Percentiles rank a stretch among this genome's conserved stretches.
Evolutionary conservation across 2,113 vertebrate species (phyloP).

Genomic region (Calyptommatus sinebrachiatus): DNA sequence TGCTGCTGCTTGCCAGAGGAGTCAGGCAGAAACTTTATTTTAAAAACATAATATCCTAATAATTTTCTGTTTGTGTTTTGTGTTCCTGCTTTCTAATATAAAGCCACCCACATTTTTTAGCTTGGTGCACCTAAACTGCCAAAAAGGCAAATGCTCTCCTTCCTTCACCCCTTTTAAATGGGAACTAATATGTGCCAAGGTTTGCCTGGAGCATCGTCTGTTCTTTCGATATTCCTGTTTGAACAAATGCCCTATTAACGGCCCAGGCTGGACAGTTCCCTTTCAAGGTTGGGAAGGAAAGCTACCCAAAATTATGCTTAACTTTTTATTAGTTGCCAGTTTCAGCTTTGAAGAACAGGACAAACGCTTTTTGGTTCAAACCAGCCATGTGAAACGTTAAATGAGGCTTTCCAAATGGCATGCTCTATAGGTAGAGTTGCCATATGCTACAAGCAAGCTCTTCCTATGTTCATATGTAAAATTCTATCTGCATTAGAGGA

Average conservation of each 20-base stretch:
- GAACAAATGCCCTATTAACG: conserved; percentile 36
- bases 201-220: conserved; percentile 27
- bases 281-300: conserved; percentile 39
- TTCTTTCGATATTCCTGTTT: conserved; percentile 32
- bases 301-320: conserved; percentile 28
- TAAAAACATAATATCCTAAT: neutral
- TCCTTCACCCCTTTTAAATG: neutral
- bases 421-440: conserved; percentile 11
- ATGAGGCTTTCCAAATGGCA: conserved; percentile 38
- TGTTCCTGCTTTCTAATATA: conserved; percentile 5
- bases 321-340: conserved; percentile 37
- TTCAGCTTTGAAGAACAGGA: conserved; percentile 39
- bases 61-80: neutral
- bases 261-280: neutral
- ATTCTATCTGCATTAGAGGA: too few relatives aligned
- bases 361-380: conserved; percentile 29
- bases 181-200: conserved; percentile 1
- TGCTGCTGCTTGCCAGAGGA: neutral
- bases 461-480: too few relatives aligned
- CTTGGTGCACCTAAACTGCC: conserved; percentile 21
- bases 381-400: conserved; percentile 42
- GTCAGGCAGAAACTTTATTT: neutral
- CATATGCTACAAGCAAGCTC: too few relatives aligned
- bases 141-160: conserved; percentile 11
- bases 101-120: neutral